Conservation (phyloP, 2,888 invertebrate species). For the Polymixis flavicincta region DNA sequence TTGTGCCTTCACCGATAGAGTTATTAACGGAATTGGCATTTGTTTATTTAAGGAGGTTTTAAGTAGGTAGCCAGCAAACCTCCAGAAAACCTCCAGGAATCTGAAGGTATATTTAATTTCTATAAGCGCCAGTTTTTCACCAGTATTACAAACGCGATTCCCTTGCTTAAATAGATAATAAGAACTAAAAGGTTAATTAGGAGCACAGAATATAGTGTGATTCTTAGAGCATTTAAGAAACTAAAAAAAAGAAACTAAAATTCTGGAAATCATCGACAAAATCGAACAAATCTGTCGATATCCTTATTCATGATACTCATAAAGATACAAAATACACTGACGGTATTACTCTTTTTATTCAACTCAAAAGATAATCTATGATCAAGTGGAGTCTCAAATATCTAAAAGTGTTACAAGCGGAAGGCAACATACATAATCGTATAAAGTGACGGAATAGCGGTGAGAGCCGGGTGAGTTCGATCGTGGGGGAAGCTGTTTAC, state of each 20-base stretch:
- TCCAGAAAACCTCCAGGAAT: background rate
- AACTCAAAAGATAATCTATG: conserved; percentile 2
- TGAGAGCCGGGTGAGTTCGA: conserved; percentile 27
- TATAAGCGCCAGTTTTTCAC: background rate
- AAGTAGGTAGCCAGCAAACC: background rate
- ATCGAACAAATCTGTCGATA: background rate
- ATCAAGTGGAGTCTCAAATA: conserved; percentile 25
- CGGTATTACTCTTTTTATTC: background rate
- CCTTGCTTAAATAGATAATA: too few relatives aligned
- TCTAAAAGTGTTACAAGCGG: conserved; percentile 8
- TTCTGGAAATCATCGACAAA: background rate
- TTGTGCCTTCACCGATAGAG: conserved; percentile 29
- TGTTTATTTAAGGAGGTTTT: conserved; percentile 15
- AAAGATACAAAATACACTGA: background rate
- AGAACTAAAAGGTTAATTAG: background rate
- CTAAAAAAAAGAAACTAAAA: too few relatives aligned
- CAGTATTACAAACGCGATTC: too few relatives aligned
- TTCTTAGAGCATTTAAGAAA: too few relatives aligned
- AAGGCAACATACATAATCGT: conserved; percentile 26
- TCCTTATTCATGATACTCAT: background rate
- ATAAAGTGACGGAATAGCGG: conserved; percentile 11
- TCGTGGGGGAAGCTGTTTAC: conserved; percentile 35
- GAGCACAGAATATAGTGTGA: background rate
- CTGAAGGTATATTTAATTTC: background rate
- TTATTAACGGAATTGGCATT: conserved; percentile 14